Percentiles rank a stretch among this genome's conserved stretches.
phyloP scores from a whole-genome alignment of 2,888 invertebrate genomes.

The Daptonema setosum region DNA sequence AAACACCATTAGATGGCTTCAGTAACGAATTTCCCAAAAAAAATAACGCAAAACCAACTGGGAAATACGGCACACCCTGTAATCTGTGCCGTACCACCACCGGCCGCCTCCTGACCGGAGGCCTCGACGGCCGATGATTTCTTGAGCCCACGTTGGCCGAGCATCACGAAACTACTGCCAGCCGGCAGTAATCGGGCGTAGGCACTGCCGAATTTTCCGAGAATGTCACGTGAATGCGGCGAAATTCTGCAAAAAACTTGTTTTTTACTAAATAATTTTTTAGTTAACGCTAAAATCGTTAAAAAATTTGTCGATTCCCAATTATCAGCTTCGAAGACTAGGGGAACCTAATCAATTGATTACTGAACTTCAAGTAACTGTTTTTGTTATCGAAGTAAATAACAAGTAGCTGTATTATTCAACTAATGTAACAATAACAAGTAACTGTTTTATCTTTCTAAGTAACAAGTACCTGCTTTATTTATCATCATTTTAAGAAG shows the following conservation, averaged over 20 bases:
- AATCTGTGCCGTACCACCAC: not conserved
- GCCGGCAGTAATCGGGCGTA: conserved; percentile 22
- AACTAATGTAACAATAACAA: too few species aligned
- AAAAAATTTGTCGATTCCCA: too few species aligned
- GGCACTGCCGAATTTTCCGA: conserved; percentile 25
- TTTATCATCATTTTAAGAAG: too few species aligned
- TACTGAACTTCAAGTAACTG: too few species aligned
- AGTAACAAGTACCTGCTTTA: too few species aligned
- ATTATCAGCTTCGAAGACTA: too few species aligned
- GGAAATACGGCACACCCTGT: not conserved
- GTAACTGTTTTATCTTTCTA: too few species aligned
- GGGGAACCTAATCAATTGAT: too few species aligned
- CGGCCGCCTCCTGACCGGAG: not conserved
- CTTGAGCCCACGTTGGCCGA: conserved; percentile 28
- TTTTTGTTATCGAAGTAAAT: too few species aligned
- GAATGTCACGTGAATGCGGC: conserved; percentile 4
- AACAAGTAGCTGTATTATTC: too few species aligned
- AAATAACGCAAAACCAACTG: not conserved
- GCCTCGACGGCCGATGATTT: conserved; percentile 25
- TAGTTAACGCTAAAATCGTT: not conserved
- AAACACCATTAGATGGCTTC: not conserved
- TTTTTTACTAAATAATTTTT: not conserved
- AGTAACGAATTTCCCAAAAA: too few species aligned
- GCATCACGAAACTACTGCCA: conserved; percentile 26
- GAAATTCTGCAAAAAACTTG: not conserved